Evolutionary conservation across 2,888 invertebrate genomes (phyloP), one percentile per base, ranked within the genome.

Genomic region (Empis stercorea): DNA sequence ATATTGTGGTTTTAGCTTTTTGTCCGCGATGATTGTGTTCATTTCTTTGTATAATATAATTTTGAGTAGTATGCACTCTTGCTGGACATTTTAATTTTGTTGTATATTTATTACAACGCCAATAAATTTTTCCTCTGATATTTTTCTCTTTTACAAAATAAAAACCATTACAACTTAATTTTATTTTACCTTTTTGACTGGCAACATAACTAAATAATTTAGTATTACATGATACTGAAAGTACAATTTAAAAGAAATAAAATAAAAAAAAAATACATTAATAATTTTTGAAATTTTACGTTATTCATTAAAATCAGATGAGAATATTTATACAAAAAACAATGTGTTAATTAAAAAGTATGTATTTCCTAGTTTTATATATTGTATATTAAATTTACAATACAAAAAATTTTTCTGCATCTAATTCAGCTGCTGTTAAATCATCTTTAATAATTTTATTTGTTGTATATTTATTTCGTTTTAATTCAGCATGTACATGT

Each of bases 21-120:
- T 27, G 23, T 27, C 7, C 23, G 23, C 23, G 23, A 27, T 69
- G 69, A 54, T 66, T 68, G 45, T 70, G 69, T 6, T 47, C 52
- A 23, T 59, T 62, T 11, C 51, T 54, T 44, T 63, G 63, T 2
- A 65, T 58, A 17, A 69, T 59, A 4, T 52, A 49, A 4, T 60
- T 59, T 4, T 59, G 49, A 0, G 59, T 51, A 0, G 67, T 65
- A 50, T 69, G 69, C 3, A 68, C 52, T 15, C 69, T 58, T 5
- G 62, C 68, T 38, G 63, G 67, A 46, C 69, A 70, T 46, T 59
- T 63, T 10, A 54, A 45, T 0, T 53, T 47, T 4, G 69, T 68
- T 9, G 69, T 69, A 44, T 69, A 69, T 47, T 66, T 61, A 2
- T 63, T 64, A 52, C 69, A 70, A 30, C 69, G 61, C 69, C 69